A percentile compares a stretch with the other conserved stretches of the same genome.
Conservation (phyloP, 2,113 vertebrate species). For the Salminus brasiliensis region DNA sequence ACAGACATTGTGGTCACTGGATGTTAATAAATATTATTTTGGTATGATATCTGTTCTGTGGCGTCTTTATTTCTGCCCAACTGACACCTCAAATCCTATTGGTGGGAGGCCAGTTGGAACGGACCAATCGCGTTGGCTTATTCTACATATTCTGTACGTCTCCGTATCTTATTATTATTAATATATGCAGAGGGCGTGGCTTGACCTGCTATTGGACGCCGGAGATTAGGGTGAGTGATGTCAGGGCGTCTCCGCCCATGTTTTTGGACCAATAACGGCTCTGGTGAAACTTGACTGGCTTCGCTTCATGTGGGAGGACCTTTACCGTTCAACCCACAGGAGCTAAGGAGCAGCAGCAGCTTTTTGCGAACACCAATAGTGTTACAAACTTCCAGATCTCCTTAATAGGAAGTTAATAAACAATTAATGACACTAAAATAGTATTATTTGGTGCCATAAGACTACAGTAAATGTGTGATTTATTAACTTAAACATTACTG, state of each 20-base stretch:
- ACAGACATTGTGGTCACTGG: background rate
- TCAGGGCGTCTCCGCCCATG: constrained; percentile 28
- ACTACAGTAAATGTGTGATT: too few relatives aligned
- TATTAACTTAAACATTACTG: too few relatives aligned
- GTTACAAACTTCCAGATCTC: background rate
- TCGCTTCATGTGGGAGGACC: background rate
- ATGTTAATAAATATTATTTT: constrained; percentile 40
- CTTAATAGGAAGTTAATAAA: background rate
- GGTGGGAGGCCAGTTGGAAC: background rate
- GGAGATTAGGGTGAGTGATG: background rate
- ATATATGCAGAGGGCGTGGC: constrained; percentile 31
- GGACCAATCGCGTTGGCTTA: constrained; percentile 23
- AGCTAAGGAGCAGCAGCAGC: background rate
- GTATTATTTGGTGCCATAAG: too few relatives aligned
- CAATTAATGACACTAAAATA: too few relatives aligned
- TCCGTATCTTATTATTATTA: constrained; percentile 1
- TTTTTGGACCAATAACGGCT: constrained; percentile 22
- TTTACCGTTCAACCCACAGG: background rate
- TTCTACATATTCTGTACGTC: constrained; percentile 20
- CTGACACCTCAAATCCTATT: background rate
- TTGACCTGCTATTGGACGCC: constrained; percentile 44
- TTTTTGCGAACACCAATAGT: background rate
- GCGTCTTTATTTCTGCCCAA: background rate
- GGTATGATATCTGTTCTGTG: background rate
- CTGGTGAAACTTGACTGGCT: constrained; percentile 36